Evolutionary conservation across 1,140 invertebrate genomes (phyloP), one percentile per base, ranked within the genome.

Genomic region (Achatina immaculata): DNA sequence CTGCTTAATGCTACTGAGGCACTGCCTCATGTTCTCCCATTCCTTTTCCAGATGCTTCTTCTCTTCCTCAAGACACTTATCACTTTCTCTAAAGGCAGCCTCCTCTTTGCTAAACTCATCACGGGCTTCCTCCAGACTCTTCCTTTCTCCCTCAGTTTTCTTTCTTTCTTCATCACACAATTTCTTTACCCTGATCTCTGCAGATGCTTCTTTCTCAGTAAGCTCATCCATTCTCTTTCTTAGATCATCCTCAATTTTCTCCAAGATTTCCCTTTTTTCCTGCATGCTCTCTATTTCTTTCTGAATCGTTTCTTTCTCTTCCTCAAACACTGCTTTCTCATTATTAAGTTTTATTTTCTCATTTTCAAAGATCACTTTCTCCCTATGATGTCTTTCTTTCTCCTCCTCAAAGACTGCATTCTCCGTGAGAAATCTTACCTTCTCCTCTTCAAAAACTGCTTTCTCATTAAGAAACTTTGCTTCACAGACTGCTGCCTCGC

Each of bases 281-380:
- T 45, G 72, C 31, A 51, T 6, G 9, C n/a, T 74, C 7, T 48
- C 16, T 34, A 4, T 51, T 7, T 34, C 28, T n/a, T 42, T 36
- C 6, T 51, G 21, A 43, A 34, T 11, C 34, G 3, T 58, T 38
- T 76, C 74, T 7, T 58, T 76, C 24, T 76, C 48, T 76, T 58
- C 36, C 51, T 76, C 7, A 58, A 31, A 58, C 9, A 58, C 51
- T 58, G 24, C 19, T 62, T 40, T 76, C 51, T 76, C 43, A 21
- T 36, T 36, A 14, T 51, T 24, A 24, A 36, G 43, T 31, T 2
- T 9, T 74, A 31, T 28, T 62, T 62, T 62, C 28, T 62, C 58
- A 6, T 31, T 31, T 16, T 2, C 2, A 31, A 62, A 1, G n/a
- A 21, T 58, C 28, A 28, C 74, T 36, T n/a, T 62, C 31, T 76